A percentile compares a stretch with the other conserved stretches of the same genome.
Evolutionary conservation across 2,113 vertebrate species (phyloP).

Genomic region (Conger conger): DNA sequence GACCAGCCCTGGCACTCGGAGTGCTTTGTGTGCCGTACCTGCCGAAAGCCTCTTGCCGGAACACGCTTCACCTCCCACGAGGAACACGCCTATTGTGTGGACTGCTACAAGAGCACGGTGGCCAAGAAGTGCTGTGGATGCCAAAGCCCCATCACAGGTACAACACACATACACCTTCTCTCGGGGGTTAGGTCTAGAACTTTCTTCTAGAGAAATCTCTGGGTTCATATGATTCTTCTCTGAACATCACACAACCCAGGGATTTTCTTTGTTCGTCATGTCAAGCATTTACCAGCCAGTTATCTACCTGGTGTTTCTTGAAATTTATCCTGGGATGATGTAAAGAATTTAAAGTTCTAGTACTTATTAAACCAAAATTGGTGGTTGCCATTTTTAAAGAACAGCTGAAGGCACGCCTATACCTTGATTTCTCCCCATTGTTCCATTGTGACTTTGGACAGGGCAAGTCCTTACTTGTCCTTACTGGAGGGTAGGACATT

Average conservation of each 20-base stretch:
- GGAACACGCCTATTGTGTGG: slow-evolving; percentile 88
- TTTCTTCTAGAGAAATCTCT: background rate
- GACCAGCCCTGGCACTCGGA: slow-evolving; percentile 92
- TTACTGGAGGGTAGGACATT: background rate
- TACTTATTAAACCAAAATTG: background rate
- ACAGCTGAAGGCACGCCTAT: background rate
- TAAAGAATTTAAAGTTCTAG: background rate
- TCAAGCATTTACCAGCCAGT: background rate
- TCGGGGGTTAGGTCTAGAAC: background rate
- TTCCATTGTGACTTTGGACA: background rate
- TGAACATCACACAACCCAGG: background rate
- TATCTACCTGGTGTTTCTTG: background rate
- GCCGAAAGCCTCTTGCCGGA: slow-evolving; percentile 85
- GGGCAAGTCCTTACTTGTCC: background rate
- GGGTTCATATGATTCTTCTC: background rate
- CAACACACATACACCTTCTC: background rate
- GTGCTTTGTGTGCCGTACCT: slow-evolving; percentile 91
- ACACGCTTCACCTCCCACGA: slow-evolving; percentile 90
- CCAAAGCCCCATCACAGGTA: slow-evolving; percentile 94
- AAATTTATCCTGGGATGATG: background rate
- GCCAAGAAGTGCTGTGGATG: slow-evolving; percentile 93
- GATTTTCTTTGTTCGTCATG: background rate
- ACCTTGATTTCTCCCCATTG: background rate
- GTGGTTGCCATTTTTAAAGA: background rate
- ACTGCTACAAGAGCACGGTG: slow-evolving; percentile 91